phyloP scores from a whole-genome alignment of 2,113 vertebrate genomes.

The Vidua chalybeata region DNA sequence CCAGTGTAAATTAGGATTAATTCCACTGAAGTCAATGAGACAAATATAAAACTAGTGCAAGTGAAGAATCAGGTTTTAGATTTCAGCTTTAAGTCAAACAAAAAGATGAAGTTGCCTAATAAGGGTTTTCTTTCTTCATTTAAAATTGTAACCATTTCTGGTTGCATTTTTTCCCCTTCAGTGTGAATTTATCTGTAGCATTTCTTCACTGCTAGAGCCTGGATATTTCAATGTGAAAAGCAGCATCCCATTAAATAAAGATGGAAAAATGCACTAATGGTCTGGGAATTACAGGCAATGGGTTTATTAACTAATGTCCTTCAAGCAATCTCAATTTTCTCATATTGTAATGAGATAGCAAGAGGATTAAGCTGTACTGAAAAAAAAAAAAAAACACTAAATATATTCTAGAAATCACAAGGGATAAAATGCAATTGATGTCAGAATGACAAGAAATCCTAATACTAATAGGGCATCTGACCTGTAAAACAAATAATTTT shows the following conservation, averaged over 20 bases:
- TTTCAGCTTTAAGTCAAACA: not conserved
- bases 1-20: constrained; percentile 1
- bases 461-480: not conserved
- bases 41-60: not conserved
- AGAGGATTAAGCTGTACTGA: not conserved
- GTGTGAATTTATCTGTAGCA: not conserved
- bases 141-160: not conserved
- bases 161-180: not conserved
- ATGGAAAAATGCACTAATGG: not conserved
- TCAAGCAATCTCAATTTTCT: constrained; percentile 2
- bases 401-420: not conserved
- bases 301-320: not conserved
- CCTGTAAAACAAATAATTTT: constrained; percentile 1
- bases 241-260: constrained; percentile 1
- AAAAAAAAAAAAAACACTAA: not conserved
- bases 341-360: not conserved
- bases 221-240: not conserved
- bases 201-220: not conserved
- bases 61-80: not conserved
- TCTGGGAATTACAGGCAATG: not conserved
- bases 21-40: not conserved
- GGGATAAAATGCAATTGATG: not conserved
- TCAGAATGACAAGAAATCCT: constrained; percentile 8
- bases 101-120: not conserved
- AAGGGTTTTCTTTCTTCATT: not conserved